These are phyloP conservation scores for Drosophila meridiana DNA, from an alignment of 2,888 invertebrate species.

Conservation along the genomic window DNA sequence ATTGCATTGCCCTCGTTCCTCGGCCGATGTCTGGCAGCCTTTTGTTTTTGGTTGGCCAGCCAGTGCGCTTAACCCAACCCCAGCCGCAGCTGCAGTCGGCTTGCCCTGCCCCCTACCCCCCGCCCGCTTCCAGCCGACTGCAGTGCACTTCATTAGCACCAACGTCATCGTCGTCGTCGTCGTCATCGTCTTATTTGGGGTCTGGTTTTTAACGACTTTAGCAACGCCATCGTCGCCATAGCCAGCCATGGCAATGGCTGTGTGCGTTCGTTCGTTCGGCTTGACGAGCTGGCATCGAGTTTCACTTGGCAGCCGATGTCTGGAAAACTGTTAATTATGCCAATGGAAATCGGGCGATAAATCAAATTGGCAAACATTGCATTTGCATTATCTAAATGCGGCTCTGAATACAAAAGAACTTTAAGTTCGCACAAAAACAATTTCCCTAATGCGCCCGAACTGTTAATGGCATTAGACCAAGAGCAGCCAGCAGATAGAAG, in stretches of 20 bases:
- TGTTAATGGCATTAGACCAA: conserved; percentile 77
- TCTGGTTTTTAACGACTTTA: conserved; percentile 58
- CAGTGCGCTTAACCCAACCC: conserved; percentile 61
- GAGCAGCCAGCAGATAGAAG: neutral
- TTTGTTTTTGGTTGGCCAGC: conserved; percentile 79
- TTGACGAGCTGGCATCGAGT: conserved; percentile 44
- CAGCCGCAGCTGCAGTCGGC: conserved; percentile 11
- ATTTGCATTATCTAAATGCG: conserved; percentile 55
- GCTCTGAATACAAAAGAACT: conserved; percentile 66
- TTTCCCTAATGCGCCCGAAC: conserved; percentile 77
- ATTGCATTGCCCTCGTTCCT: conserved; percentile 55
- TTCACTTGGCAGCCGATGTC: conserved; percentile 47
- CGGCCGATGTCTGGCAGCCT: conserved; percentile 40
- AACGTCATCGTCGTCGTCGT: conserved; percentile 35
- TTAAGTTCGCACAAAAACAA: conserved; percentile 66
- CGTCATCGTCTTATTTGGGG: conserved; percentile 41
- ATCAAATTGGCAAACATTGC: conserved; percentile 70
- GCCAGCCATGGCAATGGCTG: conserved; percentile 19
- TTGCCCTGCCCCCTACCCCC: neutral
- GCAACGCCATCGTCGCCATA: conserved; percentile 41
- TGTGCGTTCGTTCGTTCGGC: neutral
- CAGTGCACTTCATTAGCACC: conserved; percentile 77
- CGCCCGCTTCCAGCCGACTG: conserved; percentile 22
- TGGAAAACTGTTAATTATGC: conserved; percentile 64
- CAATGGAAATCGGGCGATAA: conserved; percentile 59